Base-by-base conservation (phyloP, 1,140 invertebrate genomes). In the Sycophaga agraensis region DNA sequence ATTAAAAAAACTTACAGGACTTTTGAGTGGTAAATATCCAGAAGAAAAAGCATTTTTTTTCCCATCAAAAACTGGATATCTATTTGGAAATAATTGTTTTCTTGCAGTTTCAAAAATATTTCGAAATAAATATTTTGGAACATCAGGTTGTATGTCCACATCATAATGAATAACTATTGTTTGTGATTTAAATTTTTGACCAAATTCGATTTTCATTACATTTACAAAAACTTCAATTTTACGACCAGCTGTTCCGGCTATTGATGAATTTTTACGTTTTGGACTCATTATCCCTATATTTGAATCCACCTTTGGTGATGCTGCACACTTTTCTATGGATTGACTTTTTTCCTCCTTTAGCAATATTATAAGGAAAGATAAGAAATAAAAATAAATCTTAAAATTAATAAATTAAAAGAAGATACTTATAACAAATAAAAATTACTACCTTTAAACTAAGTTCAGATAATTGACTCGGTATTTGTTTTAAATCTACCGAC, bases 51-150 rank as follows among this genome's bases (percentile, higher is more conserved):
- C 74, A 74, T 87, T 90, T 61, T 85, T 88, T 19, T 80, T 83
- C 6, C 91, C 91, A 80, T 92, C 91, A 81, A 85, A 92, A 16
- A 89, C 90, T 2, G 87, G 86, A 58, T 67, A 59, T 17, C 68
- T 66, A 0, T 72, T 63, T 0, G 67, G 66, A 64, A 73, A 82
- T 22, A 73, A 17, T 59, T 61, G 49, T 2, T 6, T n/a, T 39
- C 64, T 66, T 7, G 81, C 69, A 59, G 59, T 34, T 53, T 79
- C 66, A 43, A 82, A 74, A 14, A 74, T 67, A 0, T 4, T 0
- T 73, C 82, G 74, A 24, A 79, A 72, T 17, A 83, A 70, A 57
- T 76, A 78, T 60, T 81, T 84, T 5, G 84, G 83, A 0, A 70
- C 76, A 35, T 84, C 82, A 0, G 84, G 84, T 2, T 69, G 69